Base-by-base conservation (phyloP, 2,797 vertebrate species). In the Carduelis carduelis region DNA sequence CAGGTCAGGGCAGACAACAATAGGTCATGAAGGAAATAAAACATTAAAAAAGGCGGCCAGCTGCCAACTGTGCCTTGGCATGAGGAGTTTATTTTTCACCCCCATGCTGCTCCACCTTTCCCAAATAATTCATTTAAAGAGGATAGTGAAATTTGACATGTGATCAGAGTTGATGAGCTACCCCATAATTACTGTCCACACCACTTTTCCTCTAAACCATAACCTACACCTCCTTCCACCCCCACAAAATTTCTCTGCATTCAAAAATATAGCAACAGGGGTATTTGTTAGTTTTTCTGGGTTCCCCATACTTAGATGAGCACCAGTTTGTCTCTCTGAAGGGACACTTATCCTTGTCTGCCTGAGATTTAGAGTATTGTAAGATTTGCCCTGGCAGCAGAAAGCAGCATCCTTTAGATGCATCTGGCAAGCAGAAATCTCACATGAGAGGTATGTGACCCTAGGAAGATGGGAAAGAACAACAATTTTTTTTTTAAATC, bases 21-120 rank as follows among this genome's bases (percentile, higher is more conserved):
- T 64, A 87, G 71, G 34, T 91, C 68, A 83, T 50, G 57, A 92
- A 87, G 82, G 89, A 95, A 96, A 89, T 68, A 80, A 89, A 93
- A 56, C 52, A 35, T 74, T 85, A 83, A 74, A 83, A 83, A 77
- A 87, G 3, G 53, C 39, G 43, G 64, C 14, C 27, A 63, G 53
- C 41, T 85, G 82, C 84, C 94, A 91, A 26, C 23, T 35, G 27
- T 83, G 65, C 84, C 50, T 95, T 89, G 89, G 65, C 81, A 85
- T 57, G 14, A 77, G 22, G 19, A 79, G 23, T 6, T 91, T 85
- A 83, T 87, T 92, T 71, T 93, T 89, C 66, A 71, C 24, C 15
- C 24, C 23, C 15, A 43, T 64, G 34, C 53, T 50, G 57, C 41
- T 79, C 44, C 63, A 74, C 75, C 71, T 74, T 91, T 74, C 64